Conservation (phyloP, 1,140 invertebrate genomes). For the Camponotus vicinus region DNA sequence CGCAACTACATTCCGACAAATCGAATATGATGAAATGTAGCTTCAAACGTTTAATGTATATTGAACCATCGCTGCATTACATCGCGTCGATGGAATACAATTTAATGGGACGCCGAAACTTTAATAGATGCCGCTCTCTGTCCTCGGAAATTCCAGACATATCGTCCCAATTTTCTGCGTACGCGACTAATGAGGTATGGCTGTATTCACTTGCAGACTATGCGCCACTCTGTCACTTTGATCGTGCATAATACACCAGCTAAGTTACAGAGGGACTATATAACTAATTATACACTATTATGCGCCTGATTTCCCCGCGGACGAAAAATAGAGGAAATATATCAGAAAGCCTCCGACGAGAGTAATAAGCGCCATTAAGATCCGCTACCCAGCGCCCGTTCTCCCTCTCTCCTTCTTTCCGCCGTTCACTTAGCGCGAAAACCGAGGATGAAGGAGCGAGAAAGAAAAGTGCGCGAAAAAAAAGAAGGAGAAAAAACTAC, state of each 20-base stretch:
- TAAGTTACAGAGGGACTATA: conserved; percentile 82
- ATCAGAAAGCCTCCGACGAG: conserved; percentile 81
- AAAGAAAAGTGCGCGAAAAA: conserved; percentile 7
- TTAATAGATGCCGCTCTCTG: conserved; percentile 52
- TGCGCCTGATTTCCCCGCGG: conserved; percentile 85
- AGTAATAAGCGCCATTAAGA: conserved; percentile 85
- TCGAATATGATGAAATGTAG: conserved; percentile 62
- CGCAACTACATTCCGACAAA: conserved; percentile 52
- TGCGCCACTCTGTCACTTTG: conserved; percentile 81
- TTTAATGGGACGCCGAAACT: conserved; percentile 45
- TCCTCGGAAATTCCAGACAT: conserved; percentile 47
- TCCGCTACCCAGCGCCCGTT: conserved; percentile 71
- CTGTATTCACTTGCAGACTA: conserved; percentile 70
- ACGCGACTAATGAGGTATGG: conserved; percentile 70
- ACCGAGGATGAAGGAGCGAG: conserved; percentile 52
- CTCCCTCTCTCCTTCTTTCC: conserved; percentile 11
- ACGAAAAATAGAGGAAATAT: conserved; percentile 85
- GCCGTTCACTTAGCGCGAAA: conserved; percentile 38
- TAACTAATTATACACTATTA: conserved; percentile 85
- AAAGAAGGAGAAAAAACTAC: conserved; percentile 38
- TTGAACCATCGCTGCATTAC: conserved; percentile 57
- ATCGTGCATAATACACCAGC: conserved; percentile 83
- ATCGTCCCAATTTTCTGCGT: conserved; percentile 72
- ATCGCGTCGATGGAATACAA: conserved; percentile 27
- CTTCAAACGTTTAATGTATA: conserved; percentile 62